phyloP scores from a whole-genome alignment of 2,797 vertebrate genomes.

The Rhinella marina region DNA sequence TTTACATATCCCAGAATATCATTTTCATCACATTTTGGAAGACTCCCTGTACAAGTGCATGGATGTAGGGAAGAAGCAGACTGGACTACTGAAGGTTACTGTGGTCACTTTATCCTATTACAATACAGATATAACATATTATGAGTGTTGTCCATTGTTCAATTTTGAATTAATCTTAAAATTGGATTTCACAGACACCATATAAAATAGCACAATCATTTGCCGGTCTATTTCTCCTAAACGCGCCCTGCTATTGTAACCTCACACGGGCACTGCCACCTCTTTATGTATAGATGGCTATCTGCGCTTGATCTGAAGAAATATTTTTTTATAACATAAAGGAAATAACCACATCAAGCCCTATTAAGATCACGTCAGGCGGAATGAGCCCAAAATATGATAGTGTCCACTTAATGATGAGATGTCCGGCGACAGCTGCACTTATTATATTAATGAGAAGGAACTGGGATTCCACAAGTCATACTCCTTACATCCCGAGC shows the following conservation, averaged over 20 bases:
- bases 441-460: constrained; percentile 77
- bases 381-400: constrained; percentile 64
- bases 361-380: constrained; percentile 62
- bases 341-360: constrained; percentile 32
- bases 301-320: constrained; percentile 14
- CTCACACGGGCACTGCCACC: not conserved
- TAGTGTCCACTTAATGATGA: constrained; percentile 66
- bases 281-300: constrained; percentile 8
- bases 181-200: too few relatives aligned
- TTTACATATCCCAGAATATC: too few relatives aligned
- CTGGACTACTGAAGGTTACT: too few relatives aligned
- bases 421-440: constrained; percentile 69
- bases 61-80: too few relatives aligned
- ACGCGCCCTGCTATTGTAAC: not conserved
- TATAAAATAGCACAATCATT: too few relatives aligned
- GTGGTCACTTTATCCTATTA: not conserved
- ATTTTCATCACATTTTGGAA: too few relatives aligned
- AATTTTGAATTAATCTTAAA: not conserved
- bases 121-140: not conserved
- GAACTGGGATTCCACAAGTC: constrained; percentile 67
- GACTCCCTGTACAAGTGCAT: too few relatives aligned
- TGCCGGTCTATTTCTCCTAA: not conserved
- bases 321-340: constrained; percentile 19
- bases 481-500: constrained; percentile 53
- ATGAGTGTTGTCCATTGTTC: not conserved